Conservation (phyloP, 2,888 invertebrate genomes). For the Stenichneumon culpator region DNA sequence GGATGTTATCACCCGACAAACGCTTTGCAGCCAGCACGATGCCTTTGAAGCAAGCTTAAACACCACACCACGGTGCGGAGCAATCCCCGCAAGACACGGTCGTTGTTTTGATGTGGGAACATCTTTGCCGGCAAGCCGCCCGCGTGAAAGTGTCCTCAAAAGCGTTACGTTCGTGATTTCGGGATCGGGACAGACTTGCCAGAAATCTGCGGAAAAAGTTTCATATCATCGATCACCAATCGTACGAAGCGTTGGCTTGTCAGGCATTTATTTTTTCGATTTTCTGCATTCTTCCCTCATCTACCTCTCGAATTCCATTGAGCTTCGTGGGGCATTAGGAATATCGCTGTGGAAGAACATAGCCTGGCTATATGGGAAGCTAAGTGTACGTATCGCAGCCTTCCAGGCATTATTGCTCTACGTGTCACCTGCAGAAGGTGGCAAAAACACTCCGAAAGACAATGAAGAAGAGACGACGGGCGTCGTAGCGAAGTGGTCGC, state of each 20-base stretch:
- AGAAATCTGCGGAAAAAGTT: not conserved
- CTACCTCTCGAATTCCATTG: not conserved
- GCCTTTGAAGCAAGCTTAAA: constrained; percentile 73
- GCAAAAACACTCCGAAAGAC: constrained; percentile 22
- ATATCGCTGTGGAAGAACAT: not conserved
- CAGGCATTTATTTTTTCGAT: not conserved
- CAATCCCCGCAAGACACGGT: not conserved
- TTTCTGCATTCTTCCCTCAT: not conserved
- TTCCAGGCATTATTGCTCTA: constrained; percentile 74
- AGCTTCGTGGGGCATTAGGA: not conserved
- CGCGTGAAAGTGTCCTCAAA: not conserved
- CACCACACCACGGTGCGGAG: not conserved
- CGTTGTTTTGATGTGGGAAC: not conserved
- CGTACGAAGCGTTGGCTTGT: not conserved
- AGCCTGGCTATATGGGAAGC: not conserved
- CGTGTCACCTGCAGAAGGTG: constrained; percentile 74
- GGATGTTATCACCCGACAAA: constrained; percentile 81
- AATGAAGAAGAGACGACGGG: constrained; percentile 41
- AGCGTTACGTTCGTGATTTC: not conserved
- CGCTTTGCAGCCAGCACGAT: constrained; percentile 79
- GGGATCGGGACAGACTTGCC: not conserved
- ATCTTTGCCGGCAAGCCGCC: not conserved
- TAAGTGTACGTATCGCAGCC: constrained; percentile 27
- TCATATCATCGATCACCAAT: too few species aligned
- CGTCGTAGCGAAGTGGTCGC: constrained; percentile 18